Conservation (phyloP, 2,888 invertebrate species). For the Lepidocyrtoides sp. region DNA sequence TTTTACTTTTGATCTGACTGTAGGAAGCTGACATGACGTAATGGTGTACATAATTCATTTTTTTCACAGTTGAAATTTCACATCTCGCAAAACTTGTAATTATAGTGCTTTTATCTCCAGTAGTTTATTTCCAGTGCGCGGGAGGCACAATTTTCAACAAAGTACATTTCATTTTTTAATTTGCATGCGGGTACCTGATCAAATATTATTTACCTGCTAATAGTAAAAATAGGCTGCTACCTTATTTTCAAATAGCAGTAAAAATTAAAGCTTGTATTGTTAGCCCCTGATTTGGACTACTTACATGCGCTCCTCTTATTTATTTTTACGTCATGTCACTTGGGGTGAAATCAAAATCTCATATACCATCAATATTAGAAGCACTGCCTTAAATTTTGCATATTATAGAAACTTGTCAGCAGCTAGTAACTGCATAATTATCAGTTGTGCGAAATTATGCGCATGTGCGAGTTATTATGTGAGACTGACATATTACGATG, state of each 20-base stretch:
- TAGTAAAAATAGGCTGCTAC: neutral
- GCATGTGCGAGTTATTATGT: slow-evolving; percentile 42
- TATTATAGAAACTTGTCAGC: slow-evolving; percentile 14
- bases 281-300: too few species aligned
- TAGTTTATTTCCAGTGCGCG: slow-evolving; percentile 14
- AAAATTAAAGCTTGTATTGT: too few species aligned
- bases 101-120: slow-evolving; percentile 82
- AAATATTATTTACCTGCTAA: neutral
- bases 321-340: too few species aligned
- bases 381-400: neutral
- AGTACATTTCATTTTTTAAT: neutral
- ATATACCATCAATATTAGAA: neutral
- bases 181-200: neutral
- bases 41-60: slow-evolving; percentile 57
- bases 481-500: slow-evolving; percentile 1
- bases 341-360: too few species aligned
- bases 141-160: neutral
- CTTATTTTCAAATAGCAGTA: too few species aligned
- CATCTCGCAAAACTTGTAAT: slow-evolving; percentile 76
- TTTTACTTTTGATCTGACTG: slow-evolving; percentile 16
- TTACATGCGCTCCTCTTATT: too few species aligned
- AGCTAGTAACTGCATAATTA: slow-evolving; percentile 29
- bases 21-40: slow-evolving; percentile 50
- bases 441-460: slow-evolving; percentile 30
- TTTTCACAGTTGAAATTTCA: slow-evolving; percentile 65